These are phyloP conservation scores for Drosophila neonasuta DNA, from an alignment of 2,888 invertebrate species.

Conservation along the genomic window DNA sequence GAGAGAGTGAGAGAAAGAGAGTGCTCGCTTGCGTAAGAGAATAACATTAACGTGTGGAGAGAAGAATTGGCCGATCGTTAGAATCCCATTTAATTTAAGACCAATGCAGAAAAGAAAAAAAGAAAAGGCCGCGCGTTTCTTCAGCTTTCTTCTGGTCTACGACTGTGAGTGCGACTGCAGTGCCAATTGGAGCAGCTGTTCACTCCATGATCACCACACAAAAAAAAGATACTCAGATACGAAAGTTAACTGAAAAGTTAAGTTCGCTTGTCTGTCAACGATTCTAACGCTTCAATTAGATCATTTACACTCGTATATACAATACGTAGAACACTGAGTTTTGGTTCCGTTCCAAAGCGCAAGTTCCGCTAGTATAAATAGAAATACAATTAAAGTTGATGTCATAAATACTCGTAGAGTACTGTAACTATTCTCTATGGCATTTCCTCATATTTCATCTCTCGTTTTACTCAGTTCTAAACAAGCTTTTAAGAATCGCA, in stretches of 20 bases:
- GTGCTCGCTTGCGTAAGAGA: constrained; percentile 38
- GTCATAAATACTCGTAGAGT: constrained; percentile 6
- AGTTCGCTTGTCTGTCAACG: constrained; percentile 3
- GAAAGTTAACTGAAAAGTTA: constrained; percentile 16
- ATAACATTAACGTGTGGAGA: constrained; percentile 6
- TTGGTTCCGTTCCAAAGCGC: constrained; percentile 18
- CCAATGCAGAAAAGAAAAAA: constrained; percentile 21
- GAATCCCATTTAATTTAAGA: constrained; percentile 37
- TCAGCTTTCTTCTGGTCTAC: constrained; percentile 33
- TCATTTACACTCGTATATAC: background rate
- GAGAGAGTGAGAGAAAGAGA: constrained; percentile 9
- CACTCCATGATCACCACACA: constrained; percentile 12
- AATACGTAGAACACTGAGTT: constrained; percentile 1
- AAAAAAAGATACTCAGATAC: background rate
- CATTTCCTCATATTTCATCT: background rate
- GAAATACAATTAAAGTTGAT: constrained; percentile 11
- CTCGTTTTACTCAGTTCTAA: background rate
- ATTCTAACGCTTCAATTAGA: constrained; percentile 15
- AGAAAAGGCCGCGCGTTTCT: constrained; percentile 27
- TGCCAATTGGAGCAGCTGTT: constrained; percentile 45
- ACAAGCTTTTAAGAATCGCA: background rate
- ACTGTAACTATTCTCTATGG: constrained; percentile 4
- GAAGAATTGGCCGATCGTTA: constrained; percentile 32
- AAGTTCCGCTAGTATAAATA: constrained; percentile 3
- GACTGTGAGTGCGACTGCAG: constrained; percentile 8